Base-by-base conservation (phyloP, 1,140 invertebrate species). In the Eurosta solidaginis region DNA sequence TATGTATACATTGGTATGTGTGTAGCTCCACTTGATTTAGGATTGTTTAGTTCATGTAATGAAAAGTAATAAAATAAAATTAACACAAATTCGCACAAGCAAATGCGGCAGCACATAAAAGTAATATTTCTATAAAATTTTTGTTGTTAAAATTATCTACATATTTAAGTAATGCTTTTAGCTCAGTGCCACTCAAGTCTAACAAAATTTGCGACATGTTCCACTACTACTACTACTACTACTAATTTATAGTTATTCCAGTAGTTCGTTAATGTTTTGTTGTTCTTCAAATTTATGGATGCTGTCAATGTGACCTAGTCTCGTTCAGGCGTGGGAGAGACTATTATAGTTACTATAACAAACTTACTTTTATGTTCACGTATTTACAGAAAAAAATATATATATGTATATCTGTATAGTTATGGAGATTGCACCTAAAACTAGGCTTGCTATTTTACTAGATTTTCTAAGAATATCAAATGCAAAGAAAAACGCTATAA, bases 61-160 rank as follows among this genome's bases (percentile, higher is more conserved):
- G 59, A 63, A 63, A 63, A n/a, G 59, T 63, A 63, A 63, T 63
- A 63, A 63, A 63, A 63, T 63, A 40, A 63, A 63, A 63, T 63
- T 63, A 63, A 63, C 59, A 63, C 59, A 33, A 63, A 59, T 36
- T 63, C 40, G 14, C 29, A 27, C 17, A 63, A 17, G 17, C 29
- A 63, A 33, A 20, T 12, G 52, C 12, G 17, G 14, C n/a, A 49
- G 7, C 49, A 14, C 4, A 63, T 33, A 63, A 63, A 14, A 59
- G 59, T 63, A 36, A 63, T 40, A 36, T 63, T 63, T 36, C 59
- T 36, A 36, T 63, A 4, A 63, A 36, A 40, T 29, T 40, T 36
- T 63, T 63, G 25, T 59, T 59, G 33, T 40, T 20, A 40, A 63
- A 63, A 63, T 33, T 40, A 7, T 63, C 6, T 33, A n/a, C n/a